Evolutionary conservation across 1,140 invertebrate genomes (phyloP), one percentile per base, ranked within the genome.

Genomic region (Eumeta japonica): DNA sequence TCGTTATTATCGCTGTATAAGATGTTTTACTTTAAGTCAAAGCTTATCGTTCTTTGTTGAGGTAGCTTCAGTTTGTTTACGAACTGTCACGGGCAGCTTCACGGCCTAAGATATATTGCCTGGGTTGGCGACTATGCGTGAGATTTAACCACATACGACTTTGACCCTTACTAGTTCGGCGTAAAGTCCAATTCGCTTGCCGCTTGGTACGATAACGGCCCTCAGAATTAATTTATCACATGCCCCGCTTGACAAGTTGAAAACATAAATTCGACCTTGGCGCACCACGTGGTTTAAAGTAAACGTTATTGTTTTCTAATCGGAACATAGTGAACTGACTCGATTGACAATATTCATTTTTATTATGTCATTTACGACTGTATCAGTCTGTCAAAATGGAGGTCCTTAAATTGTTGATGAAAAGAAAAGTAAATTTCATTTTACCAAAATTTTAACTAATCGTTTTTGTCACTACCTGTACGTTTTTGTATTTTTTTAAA

Each of bases 251-350:
- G 70, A 74, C 70, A 74, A 74, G 70, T 74, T 74, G 70, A 74
- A 74, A 74, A 74, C 70, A 74, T 74, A 74, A 74, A 74, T 74
- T 74, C 70, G 70, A 74, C 70, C 70, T 74, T 74, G 70, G 54
- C 58, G 66, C 61, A 61, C 70, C 70, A 74, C 70, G 67, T 74
- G 67, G 65, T 65, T 62, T 55, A 49, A 54, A 59, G 54, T 52
- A 46, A 45, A 54, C 56, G 49, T 41, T 48, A 49, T 62, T 64
- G 59, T 53, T 50, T 54, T 37, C 36, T 55, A n/a, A 7, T 24
- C n/a, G 5, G 20, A n/a, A n/a, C n/a, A 7, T 24, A 7, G 5
- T 5, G n/a, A 24, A 24, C 20, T 24, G n/a, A 7, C n/a, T 24
- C 20, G 5, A 24, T 24, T 24, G n/a, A 24, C n/a, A 24, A 24